Evolutionary conservation across 2,888 invertebrate species (phyloP).

Genomic region (Andrena haemorrhoa): DNA sequence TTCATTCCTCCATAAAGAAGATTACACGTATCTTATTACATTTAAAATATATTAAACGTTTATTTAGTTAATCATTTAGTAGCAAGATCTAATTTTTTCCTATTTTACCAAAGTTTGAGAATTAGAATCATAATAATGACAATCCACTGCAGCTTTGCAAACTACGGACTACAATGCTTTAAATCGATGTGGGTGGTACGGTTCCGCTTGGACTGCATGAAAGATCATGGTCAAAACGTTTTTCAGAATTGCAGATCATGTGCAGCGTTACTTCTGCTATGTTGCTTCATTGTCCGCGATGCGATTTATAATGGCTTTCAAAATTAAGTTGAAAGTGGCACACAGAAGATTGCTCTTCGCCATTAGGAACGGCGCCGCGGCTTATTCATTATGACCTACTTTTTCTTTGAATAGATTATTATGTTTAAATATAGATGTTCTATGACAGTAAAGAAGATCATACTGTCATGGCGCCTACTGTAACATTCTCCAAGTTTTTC

Average conservation of each 20-base stretch:
- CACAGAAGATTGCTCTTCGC: conserved; percentile 5
- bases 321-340: conserved; percentile 19
- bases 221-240: conserved; percentile 65
- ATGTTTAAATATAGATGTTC: too few relatives aligned
- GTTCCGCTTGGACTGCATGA: conserved; percentile 46
- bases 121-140: neutral
- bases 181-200: conserved; percentile 41
- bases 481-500: conserved; percentile 6
- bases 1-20: too few relatives aligned
- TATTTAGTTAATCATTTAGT: neutral
- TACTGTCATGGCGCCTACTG: neutral
- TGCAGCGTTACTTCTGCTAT: conserved; percentile 38
- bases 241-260: conserved; percentile 53
- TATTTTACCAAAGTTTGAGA: neutral
- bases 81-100: neutral
- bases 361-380: neutral
- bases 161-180: conserved; percentile 24
- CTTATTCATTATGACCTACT: neutral
- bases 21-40: too few relatives aligned
- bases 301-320: conserved; percentile 29
- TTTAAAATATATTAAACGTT: neutral
- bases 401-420: conserved; percentile 3
- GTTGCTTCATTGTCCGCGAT: conserved; percentile 32
- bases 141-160: conserved; percentile 16
- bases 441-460: neutral